A percentile compares a stretch with the other conserved stretches of the same genome.
phyloP scores from a whole-genome alignment of 2,888 invertebrate genomes.

The Diplolepis rosae region DNA sequence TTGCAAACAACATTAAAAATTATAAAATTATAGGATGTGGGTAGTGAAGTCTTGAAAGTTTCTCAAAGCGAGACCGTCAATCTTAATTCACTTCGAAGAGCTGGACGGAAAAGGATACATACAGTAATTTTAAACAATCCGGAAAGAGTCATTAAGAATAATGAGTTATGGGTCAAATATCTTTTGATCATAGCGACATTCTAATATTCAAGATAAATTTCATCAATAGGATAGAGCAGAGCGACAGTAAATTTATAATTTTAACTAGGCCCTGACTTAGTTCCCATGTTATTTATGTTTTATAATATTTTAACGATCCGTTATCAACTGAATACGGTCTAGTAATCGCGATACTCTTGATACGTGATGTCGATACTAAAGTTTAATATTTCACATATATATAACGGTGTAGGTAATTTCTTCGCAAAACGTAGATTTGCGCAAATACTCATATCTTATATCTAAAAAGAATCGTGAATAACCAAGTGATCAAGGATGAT shows the following conservation, averaged over 20 bases:
- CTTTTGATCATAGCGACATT: neutral
- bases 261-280: neutral
- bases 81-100: slow-evolving; percentile 19
- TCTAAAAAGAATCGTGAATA: slow-evolving; percentile 3
- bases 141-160: slow-evolving; percentile 19
- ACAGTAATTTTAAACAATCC: slow-evolving; percentile 13
- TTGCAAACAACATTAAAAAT: too few species aligned
- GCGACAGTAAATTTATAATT: neutral
- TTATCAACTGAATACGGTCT: neutral
- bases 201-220: too few species aligned
- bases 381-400: slow-evolving; percentile 5
- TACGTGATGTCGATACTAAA: neutral
- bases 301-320: neutral
- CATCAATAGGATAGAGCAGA: too few species aligned
- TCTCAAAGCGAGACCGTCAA: slow-evolving; percentile 1
- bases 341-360: neutral
- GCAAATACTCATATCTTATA: slow-evolving; percentile 15
- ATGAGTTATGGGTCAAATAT: neutral
- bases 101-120: slow-evolving; percentile 12
- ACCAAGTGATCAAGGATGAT: slow-evolving; percentile 10
- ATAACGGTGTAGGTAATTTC: neutral
- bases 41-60: neutral
- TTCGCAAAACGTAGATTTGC: neutral
- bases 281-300: neutral
- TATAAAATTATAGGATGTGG: slow-evolving; percentile 23